Percentiles rank a stretch among this genome's conserved stretches.
Evolutionary conservation across 2,888 invertebrate genomes (phyloP).

Genomic region (Nymphalis urticae): DNA sequence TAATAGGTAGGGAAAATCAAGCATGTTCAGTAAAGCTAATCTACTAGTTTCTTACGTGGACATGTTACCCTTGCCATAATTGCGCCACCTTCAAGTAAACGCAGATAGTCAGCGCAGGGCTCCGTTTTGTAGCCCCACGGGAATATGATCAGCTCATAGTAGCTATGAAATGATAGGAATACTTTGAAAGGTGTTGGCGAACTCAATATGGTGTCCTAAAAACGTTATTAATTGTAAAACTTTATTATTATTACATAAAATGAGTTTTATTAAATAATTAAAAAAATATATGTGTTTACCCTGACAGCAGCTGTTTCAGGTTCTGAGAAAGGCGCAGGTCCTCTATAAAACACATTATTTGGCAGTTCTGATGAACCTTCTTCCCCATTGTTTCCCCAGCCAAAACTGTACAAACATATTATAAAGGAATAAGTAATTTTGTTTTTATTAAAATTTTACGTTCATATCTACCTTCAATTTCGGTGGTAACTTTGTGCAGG

Average conservation of each 20-base stretch:
- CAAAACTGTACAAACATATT: constrained; percentile 73
- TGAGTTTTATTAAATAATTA: too few relatives aligned
- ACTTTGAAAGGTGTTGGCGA: constrained; percentile 64
- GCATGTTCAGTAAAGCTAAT: constrained; percentile 12
- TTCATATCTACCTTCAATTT: too few relatives aligned
- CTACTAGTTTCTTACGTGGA: constrained; percentile 42
- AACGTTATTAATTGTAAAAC: constrained; percentile 20
- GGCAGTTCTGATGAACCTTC: constrained; percentile 91
- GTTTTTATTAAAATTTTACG: too few relatives aligned
- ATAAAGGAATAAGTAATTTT: too few relatives aligned
- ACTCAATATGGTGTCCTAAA: constrained; percentile 67
- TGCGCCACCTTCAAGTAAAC: constrained; percentile 64
- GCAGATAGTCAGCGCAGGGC: constrained; percentile 67
- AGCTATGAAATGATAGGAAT: constrained; percentile 74
- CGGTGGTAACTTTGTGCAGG: too few relatives aligned
- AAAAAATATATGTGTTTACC: constrained; percentile 46
- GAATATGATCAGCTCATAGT: constrained; percentile 72
- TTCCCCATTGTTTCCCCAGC: constrained; percentile 87
- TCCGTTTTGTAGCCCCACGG: constrained; percentile 71
- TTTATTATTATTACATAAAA: too few relatives aligned
- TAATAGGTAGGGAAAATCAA: background rate
- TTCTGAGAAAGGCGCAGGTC: constrained; percentile 91
- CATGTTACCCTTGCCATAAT: constrained; percentile 69
- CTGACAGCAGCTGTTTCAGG: constrained; percentile 88
- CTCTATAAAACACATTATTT: constrained; percentile 90